These are phyloP conservation scores for Drosophila yooni DNA, from an alignment of 2,888 invertebrate species.

Conservation along the genomic window DNA sequence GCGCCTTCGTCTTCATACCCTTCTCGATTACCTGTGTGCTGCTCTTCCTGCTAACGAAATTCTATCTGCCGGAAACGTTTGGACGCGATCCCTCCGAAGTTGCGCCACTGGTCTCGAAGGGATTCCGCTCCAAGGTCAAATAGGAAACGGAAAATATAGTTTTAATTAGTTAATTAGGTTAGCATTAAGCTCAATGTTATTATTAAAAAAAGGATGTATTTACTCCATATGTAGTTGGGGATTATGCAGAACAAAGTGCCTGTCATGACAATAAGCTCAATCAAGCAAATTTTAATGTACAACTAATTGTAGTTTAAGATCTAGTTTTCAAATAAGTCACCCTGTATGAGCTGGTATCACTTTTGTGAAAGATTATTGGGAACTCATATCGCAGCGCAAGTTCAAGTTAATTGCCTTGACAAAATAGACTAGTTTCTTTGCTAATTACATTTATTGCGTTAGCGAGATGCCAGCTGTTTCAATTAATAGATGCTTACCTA, in stretches of 20 bases:
- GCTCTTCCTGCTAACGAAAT: slow-evolving; percentile 85
- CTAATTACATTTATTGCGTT: slow-evolving; percentile 40
- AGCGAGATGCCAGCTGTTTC: slow-evolving; percentile 2
- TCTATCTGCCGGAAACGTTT: slow-evolving; percentile 91
- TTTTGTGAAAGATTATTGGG: slow-evolving; percentile 2
- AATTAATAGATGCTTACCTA: slow-evolving; percentile 1
- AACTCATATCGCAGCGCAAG: slow-evolving; percentile 58
- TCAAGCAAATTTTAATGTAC: slow-evolving; percentile 9
- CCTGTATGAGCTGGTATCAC: slow-evolving; percentile 28
- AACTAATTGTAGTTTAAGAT: slow-evolving; percentile 19
- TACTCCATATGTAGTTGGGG: neutral
- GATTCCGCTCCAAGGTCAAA: slow-evolving; percentile 86
- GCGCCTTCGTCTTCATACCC: slow-evolving; percentile 91
- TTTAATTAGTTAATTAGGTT: slow-evolving; percentile 1
- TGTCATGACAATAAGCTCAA: slow-evolving; percentile 45
- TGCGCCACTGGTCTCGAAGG: slow-evolving; percentile 87
- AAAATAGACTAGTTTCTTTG: slow-evolving; percentile 38
- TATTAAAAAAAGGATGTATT: slow-evolving; percentile 18
- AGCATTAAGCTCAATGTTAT: slow-evolving; percentile 9
- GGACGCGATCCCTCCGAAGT: slow-evolving; percentile 89
- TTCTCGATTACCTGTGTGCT: slow-evolving; percentile 87
- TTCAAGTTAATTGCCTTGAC: slow-evolving; percentile 55
- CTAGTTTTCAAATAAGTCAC: slow-evolving; percentile 28
- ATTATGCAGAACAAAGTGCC: slow-evolving; percentile 10
- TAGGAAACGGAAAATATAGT: slow-evolving; percentile 26